Evolutionary conservation across 1,140 invertebrate species (phyloP).

Genomic region (Drosophila ogumai): DNA sequence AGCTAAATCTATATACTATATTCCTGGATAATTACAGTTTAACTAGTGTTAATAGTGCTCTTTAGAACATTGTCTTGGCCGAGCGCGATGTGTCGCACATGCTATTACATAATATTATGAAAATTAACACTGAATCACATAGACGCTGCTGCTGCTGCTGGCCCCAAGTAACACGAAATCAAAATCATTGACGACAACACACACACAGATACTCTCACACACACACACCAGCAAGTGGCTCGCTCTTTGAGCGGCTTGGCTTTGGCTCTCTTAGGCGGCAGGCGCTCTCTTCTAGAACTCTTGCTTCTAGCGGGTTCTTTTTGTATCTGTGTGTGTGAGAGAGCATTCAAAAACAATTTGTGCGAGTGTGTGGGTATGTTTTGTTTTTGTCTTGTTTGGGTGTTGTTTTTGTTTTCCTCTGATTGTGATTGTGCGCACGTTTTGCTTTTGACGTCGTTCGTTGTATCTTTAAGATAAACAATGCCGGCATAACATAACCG

Average conservation of each 20-base stretch:
- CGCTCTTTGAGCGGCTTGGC: conserved; percentile 24
- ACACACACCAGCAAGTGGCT: not conserved
- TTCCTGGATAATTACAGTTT: not conserved
- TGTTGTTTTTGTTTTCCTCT: conserved; percentile 30
- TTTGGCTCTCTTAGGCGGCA: conserved; percentile 11
- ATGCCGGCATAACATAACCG: conserved; percentile 76
- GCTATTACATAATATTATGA: conserved; percentile 82
- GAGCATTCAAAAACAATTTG: conserved; percentile 5
- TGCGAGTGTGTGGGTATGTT: not conserved
- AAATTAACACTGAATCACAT: conserved; percentile 82
- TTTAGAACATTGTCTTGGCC: conserved; percentile 8
- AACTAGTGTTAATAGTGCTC: not conserved
- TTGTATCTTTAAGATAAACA: conserved; percentile 82
- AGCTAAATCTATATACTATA: not conserved
- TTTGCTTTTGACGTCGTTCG: conserved; percentile 70
- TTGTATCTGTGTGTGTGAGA: not conserved
- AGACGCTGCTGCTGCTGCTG: conserved; percentile 54
- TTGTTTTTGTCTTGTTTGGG: conserved; percentile 40
- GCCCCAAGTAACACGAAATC: conserved; percentile 75
- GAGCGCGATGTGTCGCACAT: conserved; percentile 46
- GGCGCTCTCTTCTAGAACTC: conserved; percentile 46
- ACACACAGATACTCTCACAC: conserved; percentile 35
- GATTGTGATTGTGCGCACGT: conserved; percentile 63
- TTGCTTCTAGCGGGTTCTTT: conserved; percentile 17
- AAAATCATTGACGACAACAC: conserved; percentile 63